Conservation (phyloP, 2,113 vertebrate species). For the Eurypyga helias region DNA sequence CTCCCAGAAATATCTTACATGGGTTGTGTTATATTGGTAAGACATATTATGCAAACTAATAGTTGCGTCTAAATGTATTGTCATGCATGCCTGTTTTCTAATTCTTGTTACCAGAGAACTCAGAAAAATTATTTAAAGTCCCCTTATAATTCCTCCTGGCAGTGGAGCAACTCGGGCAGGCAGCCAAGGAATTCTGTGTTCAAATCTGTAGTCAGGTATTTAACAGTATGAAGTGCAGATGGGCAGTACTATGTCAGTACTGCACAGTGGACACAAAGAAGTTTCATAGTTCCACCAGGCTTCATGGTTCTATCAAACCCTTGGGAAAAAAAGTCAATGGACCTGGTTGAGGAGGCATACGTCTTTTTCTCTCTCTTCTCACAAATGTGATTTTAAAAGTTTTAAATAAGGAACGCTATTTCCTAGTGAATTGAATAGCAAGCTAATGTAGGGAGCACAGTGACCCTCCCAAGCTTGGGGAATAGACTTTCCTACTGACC, state of each 20-base stretch:
- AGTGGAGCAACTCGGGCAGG: neutral
- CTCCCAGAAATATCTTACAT: neutral
- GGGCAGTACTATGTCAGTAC: neutral
- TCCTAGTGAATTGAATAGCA: neutral
- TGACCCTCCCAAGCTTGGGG: neutral
- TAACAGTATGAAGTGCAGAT: neutral
- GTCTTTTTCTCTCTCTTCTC: neutral
- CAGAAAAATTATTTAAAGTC: neutral
- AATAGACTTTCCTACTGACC: neutral
- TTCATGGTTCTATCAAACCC: neutral
- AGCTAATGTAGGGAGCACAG: neutral
- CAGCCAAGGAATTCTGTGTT: neutral
- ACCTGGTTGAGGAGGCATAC: neutral
- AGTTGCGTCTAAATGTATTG: neutral
- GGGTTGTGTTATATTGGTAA: neutral
- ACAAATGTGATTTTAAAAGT: neutral
- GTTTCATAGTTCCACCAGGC: neutral
- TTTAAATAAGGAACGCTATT: neutral
- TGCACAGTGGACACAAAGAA: neutral
- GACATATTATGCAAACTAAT: neutral
- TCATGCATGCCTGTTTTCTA: neutral
- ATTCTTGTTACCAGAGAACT: neutral
- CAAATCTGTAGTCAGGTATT: neutral
- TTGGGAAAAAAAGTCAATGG: neutral
- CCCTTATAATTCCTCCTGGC: neutral